These are phyloP conservation scores for Drosophila lini DNA, from an alignment of 1,140 invertebrate species.

Conservation along the genomic window DNA sequence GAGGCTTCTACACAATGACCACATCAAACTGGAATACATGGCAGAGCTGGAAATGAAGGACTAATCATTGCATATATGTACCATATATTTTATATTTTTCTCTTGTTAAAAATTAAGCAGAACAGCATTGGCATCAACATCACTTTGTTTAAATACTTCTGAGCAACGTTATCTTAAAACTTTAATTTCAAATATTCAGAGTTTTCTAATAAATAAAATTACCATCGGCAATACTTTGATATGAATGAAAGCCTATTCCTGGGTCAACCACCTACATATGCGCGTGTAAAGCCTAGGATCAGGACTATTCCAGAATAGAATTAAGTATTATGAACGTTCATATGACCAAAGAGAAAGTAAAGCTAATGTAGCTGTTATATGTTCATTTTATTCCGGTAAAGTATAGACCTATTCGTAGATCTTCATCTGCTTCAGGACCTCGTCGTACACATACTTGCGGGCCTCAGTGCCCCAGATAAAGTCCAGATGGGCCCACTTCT, in stretches of 20 bases:
- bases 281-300: too few species aligned
- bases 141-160: too few species aligned
- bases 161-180: too few species aligned
- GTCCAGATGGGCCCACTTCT: constrained; percentile 89
- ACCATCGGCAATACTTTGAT: too few species aligned
- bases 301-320: too few species aligned
- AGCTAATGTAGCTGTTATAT: background rate
- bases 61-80: background rate
- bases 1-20: constrained; percentile 11
- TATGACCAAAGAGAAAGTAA: too few species aligned
- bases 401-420: constrained; percentile 49
- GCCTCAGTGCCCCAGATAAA: constrained; percentile 88
- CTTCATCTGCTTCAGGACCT: constrained; percentile 75
- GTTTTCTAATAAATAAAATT: too few species aligned
- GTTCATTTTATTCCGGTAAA: constrained; percentile 36
- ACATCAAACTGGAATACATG: constrained; percentile 39
- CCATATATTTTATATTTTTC: background rate
- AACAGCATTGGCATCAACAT: too few species aligned
- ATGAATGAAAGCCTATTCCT: too few species aligned
- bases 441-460: constrained; percentile 86
- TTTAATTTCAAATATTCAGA: too few species aligned
- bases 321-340: too few species aligned
- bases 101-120: background rate
- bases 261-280: too few species aligned
- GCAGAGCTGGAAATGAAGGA: constrained; percentile 14